These are phyloP conservation scores for Holocentrus rufus DNA, from an alignment of 2,797 vertebrate species.

Conservation along the genomic window DNA sequence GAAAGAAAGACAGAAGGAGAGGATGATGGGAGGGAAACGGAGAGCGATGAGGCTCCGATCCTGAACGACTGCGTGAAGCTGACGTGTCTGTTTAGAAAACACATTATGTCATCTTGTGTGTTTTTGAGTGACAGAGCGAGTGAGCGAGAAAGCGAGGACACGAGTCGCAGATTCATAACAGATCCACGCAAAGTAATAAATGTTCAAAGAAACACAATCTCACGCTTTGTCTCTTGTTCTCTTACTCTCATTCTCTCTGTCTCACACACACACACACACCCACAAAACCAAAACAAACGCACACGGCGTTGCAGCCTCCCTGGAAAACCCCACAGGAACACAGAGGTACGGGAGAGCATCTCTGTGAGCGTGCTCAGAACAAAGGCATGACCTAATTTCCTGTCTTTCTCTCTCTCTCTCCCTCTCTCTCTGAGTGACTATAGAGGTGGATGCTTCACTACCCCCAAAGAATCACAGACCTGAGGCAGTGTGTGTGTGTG, in stretches of 20 bases:
- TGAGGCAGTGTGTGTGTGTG: conserved; percentile 37
- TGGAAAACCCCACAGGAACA: conserved; percentile 21
- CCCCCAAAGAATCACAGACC: conserved; percentile 60
- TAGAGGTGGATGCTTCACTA: conserved; percentile 69
- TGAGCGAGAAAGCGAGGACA: no score
- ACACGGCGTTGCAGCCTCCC: conserved; percentile 26
- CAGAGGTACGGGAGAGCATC: conserved; percentile 25
- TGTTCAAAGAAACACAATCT: background rate
- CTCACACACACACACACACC: conserved; percentile 6
- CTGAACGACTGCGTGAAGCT: background rate
- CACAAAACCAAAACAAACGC: conserved; percentile 5
- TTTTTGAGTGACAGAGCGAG: no score
- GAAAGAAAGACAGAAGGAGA: background rate
- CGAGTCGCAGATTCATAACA: no score
- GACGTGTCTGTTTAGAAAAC: background rate
- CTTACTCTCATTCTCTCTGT: background rate
- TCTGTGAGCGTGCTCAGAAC: conserved; percentile 57
- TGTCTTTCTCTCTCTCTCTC: no score
- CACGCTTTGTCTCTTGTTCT: background rate
- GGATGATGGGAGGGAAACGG: background rate
- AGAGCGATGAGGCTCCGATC: background rate
- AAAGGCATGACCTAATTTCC: conserved; percentile 72
- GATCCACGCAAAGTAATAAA: background rate
- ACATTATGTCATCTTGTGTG: background rate
- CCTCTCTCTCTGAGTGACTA: conserved; percentile 57